These are phyloP conservation scores for Garra rufa DNA, from an alignment of 2,113 vertebrate genomes.

Conservation along the genomic window DNA sequence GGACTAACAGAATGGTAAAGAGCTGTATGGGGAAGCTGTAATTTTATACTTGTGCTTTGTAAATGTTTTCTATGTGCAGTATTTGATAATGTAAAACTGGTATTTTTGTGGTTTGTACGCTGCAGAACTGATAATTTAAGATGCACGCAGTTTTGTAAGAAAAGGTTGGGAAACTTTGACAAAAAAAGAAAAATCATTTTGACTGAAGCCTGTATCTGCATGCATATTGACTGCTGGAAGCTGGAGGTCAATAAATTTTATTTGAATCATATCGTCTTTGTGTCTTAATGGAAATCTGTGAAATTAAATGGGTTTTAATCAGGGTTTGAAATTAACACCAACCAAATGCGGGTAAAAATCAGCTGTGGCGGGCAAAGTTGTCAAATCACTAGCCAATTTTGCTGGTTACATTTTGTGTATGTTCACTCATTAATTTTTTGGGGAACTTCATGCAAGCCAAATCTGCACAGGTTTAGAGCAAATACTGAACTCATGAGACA, in stretches of 20 bases:
- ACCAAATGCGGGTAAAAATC: no score
- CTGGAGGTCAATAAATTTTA: conserved; percentile 81
- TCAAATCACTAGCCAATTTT: no score
- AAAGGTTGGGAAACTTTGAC: conserved; percentile 68
- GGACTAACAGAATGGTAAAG: conserved; percentile 64
- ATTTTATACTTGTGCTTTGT: conserved; percentile 95
- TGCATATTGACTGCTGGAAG: conserved; percentile 80
- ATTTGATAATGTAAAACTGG: conserved; percentile 94
- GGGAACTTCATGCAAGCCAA: no score
- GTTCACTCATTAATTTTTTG: no score
- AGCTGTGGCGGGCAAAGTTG: no score
- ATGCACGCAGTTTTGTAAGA: conserved; percentile 90
- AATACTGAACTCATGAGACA: no score
- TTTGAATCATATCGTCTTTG: conserved; percentile 70
- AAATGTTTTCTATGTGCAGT: conserved; percentile 95
- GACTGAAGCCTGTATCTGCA: conserved; percentile 83
- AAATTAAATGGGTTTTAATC: not conserved
- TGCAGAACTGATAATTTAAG: conserved; percentile 90
- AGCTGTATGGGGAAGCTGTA: conserved; percentile 70
- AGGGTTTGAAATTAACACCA: no score
- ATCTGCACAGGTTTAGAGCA: no score
- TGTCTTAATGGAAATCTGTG: not conserved
- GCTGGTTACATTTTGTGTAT: no score
- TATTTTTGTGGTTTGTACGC: conserved; percentile 95
- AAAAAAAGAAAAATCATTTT: conserved; percentile 57